Conservation (phyloP, 2,888 invertebrate genomes). For the Automeris io region DNA sequence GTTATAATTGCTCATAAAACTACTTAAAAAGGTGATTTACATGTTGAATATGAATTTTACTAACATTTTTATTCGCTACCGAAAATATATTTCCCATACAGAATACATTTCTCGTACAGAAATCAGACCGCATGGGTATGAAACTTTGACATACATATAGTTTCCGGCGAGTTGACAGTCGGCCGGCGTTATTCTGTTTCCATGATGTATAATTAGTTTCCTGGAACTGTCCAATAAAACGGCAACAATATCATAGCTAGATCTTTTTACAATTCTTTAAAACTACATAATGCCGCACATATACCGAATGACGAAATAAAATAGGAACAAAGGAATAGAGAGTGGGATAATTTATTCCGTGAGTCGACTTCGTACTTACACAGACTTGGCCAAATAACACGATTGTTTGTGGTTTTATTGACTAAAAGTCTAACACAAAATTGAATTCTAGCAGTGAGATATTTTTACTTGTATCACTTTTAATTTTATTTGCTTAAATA, state of each 20-base stretch:
- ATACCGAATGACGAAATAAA: slow-evolving; percentile 29
- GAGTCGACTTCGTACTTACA: slow-evolving; percentile 7
- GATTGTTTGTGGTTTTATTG: slow-evolving; percentile 6
- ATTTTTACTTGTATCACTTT: too few relatives aligned
- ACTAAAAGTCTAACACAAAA: slow-evolving; percentile 3
- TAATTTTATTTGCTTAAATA: too few relatives aligned
- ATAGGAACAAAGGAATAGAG: slow-evolving; percentile 40
- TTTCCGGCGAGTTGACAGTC: background rate
- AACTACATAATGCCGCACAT: slow-evolving; percentile 33
- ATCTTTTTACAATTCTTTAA: slow-evolving; percentile 34
- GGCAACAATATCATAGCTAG: slow-evolving; percentile 13
- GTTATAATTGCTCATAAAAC: too few relatives aligned
- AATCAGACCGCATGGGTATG: background rate
- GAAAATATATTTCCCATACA: too few relatives aligned
- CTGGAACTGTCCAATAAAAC: background rate
- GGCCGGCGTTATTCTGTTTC: background rate
- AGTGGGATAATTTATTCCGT: slow-evolving; percentile 50
- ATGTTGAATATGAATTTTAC: too few relatives aligned
- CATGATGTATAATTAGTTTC: slow-evolving; percentile 3
- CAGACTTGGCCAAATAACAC: background rate
- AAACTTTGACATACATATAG: background rate
- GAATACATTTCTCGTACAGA: background rate
- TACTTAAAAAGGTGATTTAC: too few relatives aligned
- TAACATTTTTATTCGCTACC: too few relatives aligned
- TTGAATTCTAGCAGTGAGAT: slow-evolving; percentile 3